Evolutionary conservation across 2,797 vertebrate species (phyloP), one percentile per base, ranked within the genome.

Genomic region (Acrossocheilus fasciatus): DNA sequence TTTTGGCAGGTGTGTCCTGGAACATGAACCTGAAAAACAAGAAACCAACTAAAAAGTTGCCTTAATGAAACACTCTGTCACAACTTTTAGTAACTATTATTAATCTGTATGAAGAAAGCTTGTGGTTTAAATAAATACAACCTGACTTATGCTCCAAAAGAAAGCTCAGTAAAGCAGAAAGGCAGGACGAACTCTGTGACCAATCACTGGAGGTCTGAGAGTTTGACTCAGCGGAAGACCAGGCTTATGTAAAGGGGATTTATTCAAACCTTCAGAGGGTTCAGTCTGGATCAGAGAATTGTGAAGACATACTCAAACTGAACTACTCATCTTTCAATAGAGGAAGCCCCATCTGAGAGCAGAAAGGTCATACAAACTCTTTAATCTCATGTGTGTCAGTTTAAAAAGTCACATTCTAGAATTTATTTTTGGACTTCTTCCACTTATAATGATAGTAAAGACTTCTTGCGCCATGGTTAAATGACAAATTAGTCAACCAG

Each of bases 251-350:
- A 36, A 83, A 64, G 26, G 7, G 57, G 70, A 75, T 83, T 83
- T 75, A 47, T 43, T 57, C 43, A 64, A 54, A 66, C 54, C 50
- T 73, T 85, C 47, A 77, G 62, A 76, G 77, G 79, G 76, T 73
- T 76, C 30, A 75, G 47, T 23, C 34, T 20, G 70, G 59, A 77
- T 34, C 45, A 86, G n/a, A 12, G 30, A 66, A 18, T 76, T 54
- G 43, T 34, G 36, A 43, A 82, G 72, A 41, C 72, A 43, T 75
- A 43, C n/a, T 68, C 34, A 34, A 73, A 26, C 52, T 4, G 9
- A 30, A 9, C 39, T 26, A 8, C 45, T 54, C 10, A 0, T 47
- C 15, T 59, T 43, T 70, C 26, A 26, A 17, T 20, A 50, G 14
- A 82, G 47, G 50, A 73, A 59, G 6, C 15, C 52, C 17, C 4